Conservation (phyloP, 2,888 invertebrate genomes). For the Rhingia rostrata region DNA sequence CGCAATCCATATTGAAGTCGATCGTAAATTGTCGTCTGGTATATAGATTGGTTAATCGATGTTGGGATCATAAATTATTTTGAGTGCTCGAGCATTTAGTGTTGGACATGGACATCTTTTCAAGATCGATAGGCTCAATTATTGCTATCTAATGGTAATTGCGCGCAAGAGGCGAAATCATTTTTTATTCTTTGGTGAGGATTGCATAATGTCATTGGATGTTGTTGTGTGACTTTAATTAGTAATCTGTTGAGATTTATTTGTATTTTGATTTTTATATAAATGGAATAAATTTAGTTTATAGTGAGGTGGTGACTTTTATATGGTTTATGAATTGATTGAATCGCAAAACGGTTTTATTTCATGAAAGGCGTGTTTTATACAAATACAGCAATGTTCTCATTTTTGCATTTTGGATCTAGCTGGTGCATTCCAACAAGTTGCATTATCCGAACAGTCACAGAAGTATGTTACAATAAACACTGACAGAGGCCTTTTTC, state of each 20-base stretch:
- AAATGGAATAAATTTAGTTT: not conserved
- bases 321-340: too few species aligned
- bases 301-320: not conserved
- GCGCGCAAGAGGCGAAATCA: constrained; percentile 12
- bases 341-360: too few species aligned
- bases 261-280: not conserved
- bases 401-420: too few species aligned
- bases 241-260: not conserved
- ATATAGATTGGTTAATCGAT: constrained; percentile 31
- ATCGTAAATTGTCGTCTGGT: constrained; percentile 33
- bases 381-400: too few species aligned
- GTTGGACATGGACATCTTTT: constrained; percentile 50
- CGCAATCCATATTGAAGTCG: constrained; percentile 51
- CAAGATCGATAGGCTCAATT: constrained; percentile 20
- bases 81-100: constrained; percentile 36
- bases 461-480: too few species aligned
- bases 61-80: constrained; percentile 53
- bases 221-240: constrained; percentile 1
- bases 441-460: too few species aligned
- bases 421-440: too few species aligned
- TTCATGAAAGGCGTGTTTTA: too few species aligned
- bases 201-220: constrained; percentile 42
- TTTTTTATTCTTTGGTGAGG: constrained; percentile 35
- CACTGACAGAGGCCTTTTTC: too few species aligned
- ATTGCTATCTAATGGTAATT: constrained; percentile 19